phyloP scores from a whole-genome alignment of 2,797 vertebrate species.

The Chelonia mydas region DNA sequence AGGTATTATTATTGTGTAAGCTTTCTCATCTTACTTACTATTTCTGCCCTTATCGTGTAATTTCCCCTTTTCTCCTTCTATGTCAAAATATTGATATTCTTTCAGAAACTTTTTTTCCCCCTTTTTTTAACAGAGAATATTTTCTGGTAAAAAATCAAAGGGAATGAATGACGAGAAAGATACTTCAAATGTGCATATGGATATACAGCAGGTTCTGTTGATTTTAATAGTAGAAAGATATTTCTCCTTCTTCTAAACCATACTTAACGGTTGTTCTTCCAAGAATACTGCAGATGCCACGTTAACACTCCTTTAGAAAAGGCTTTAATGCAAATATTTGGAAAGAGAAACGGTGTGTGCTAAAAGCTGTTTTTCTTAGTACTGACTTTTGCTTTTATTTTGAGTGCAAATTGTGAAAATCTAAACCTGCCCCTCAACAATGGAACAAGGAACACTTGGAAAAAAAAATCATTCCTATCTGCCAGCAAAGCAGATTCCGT shows the following conservation, averaged over 20 bases:
- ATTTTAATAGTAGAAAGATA: slow-evolving; percentile 75
- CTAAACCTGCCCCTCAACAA: slow-evolving; percentile 51
- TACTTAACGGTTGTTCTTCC: slow-evolving; percentile 62
- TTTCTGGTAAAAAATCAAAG: slow-evolving; percentile 83
- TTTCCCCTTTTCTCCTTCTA: slow-evolving; percentile 76
- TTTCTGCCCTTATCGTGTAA: slow-evolving; percentile 76
- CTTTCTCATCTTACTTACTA: slow-evolving; percentile 75
- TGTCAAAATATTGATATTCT: slow-evolving; percentile 84
- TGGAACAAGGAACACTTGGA: slow-evolving; percentile 51
- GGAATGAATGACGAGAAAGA: slow-evolving; percentile 82
- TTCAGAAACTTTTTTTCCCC: slow-evolving; percentile 72
- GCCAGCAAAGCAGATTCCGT: slow-evolving; percentile 2
- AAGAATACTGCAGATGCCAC: slow-evolving; percentile 71
- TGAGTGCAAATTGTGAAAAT: slow-evolving; percentile 45
- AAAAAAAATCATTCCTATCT: slow-evolving; percentile 52
- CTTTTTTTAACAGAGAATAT: slow-evolving; percentile 68
- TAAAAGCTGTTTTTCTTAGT: slow-evolving; percentile 71
- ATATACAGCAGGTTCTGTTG: slow-evolving; percentile 75
- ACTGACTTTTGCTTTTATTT: slow-evolving; percentile 70
- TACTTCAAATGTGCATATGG: slow-evolving; percentile 83
- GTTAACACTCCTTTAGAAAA: slow-evolving; percentile 65
- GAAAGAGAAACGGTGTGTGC: slow-evolving; percentile 61
- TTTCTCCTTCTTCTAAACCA: slow-evolving; percentile 56
- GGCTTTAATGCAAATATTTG: slow-evolving; percentile 76
- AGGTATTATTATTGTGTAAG: slow-evolving; percentile 74